These are phyloP conservation scores for Apotomis betuletana DNA, from an alignment of 2,888 invertebrate species.

Conservation along the genomic window DNA sequence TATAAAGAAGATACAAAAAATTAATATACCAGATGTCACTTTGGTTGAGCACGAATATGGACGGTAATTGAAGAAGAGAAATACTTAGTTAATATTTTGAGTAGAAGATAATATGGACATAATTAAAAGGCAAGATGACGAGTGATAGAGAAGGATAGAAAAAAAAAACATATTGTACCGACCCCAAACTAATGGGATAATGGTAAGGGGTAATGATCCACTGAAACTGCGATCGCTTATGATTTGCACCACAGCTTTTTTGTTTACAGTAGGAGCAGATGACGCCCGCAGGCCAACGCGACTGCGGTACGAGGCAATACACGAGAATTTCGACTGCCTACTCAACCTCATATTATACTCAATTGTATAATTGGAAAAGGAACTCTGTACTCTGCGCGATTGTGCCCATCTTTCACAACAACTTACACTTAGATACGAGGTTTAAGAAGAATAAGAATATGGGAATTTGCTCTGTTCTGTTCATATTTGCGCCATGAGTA, in stretches of 20 bases:
- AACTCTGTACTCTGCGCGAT: neutral
- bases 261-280: conserved; percentile 61
- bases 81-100: too few relatives aligned
- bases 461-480: conserved; percentile 38
- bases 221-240: conserved; percentile 38
- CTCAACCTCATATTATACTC: neutral
- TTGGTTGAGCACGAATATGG: too few relatives aligned
- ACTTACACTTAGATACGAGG: neutral
- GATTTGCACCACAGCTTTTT: conserved; percentile 47
- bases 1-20: too few relatives aligned
- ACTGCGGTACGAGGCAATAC: conserved; percentile 18
- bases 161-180: too few relatives aligned
- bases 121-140: too few relatives aligned
- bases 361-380: conserved; percentile 12
- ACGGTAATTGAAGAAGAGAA: too few relatives aligned
- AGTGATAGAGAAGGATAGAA: too few relatives aligned
- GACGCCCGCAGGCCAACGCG: conserved; percentile 62
- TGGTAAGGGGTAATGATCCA: too few relatives aligned
- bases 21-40: too few relatives aligned
- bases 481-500: conserved; percentile 30
- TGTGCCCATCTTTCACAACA: neutral
- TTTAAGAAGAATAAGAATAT: neutral
- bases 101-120: too few relatives aligned
- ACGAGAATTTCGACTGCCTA: conserved; percentile 12
- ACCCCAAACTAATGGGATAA: too few relatives aligned